Base-by-base conservation (phyloP, 2,888 invertebrate species). In the Strigamia transsilvanica region DNA sequence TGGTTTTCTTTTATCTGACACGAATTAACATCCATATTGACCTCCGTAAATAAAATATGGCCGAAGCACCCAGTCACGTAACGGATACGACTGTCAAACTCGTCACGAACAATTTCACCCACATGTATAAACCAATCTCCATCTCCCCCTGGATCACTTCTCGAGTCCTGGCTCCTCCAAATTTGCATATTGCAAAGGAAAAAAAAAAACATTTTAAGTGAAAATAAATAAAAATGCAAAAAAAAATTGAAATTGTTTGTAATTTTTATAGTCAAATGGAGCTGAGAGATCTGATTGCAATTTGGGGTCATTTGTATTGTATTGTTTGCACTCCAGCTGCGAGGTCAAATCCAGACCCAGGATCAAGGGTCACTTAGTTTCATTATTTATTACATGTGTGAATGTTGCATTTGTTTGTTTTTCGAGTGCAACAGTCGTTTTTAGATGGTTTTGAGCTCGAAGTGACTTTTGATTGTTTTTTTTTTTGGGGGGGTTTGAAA, bases 11-110 rank as follows among this genome's bases (percentile, higher is more conserved):
- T 56, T 18, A 73, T 66, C 21, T 73, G 73, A 73, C 73, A 73
- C 73, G 73, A 73, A 73, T 73, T 73, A 73, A 73, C 73, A 73
- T 73, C 73, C 73, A 73, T 73, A 73, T 73, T 73, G 73, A 73
- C 27, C 32, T 15, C 27, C 23, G 73, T 73, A 73, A 73, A 73
- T 73, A 73, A 73, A 73, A 73, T 73, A 73, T 73, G 73, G 73
- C 73, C n/a, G 73, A 73, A 73, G 27, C 73, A 32, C 7, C 73
- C 73, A 73, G 73, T 73, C 73, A 73, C 73, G 73, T 73, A 73
- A 73, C n/a, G 13, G 27, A 38, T 61, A 27, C 2, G 73, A 73
- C 73, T 73, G 73, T 73, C 73, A 73, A 12, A 73, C 73, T 73
- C 73, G 73, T 73, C 73, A 73, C 73, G 73, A 27, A 73, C 32